A percentile compares a stretch with the other conserved stretches of the same genome.
phyloP scores from a whole-genome alignment of 64 coral and sea anemone genomes.

The Porites lutea region DNA sequence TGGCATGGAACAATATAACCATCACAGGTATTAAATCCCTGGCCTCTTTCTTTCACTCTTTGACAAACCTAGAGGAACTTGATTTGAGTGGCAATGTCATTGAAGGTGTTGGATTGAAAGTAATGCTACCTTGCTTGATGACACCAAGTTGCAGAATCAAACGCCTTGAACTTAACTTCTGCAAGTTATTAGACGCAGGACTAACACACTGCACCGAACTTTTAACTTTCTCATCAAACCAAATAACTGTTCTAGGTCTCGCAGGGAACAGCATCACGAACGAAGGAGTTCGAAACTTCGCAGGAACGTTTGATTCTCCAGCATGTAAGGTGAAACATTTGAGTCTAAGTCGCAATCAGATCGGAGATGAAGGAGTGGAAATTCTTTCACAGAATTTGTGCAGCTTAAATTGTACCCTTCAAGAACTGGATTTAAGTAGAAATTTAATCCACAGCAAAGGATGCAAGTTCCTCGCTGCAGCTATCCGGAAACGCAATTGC shows the following conservation, averaged over 20 bases:
- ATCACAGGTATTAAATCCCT: background rate
- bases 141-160: background rate
- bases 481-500: constrained; percentile 9
- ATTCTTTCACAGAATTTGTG: background rate
- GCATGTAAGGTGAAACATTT: background rate
- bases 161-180: background rate
- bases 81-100: constrained; percentile 14
- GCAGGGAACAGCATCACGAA: constrained; percentile 7
- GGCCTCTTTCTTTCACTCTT: background rate
- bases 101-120: background rate
- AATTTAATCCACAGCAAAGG: background rate
- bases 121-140: constrained; percentile 9
- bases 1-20: background rate
- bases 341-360: background rate
- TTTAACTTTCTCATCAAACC: background rate
- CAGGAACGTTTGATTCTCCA: background rate
- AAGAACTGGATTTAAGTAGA: constrained; percentile 18
- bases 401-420: background rate
- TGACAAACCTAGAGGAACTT: background rate
- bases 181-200: background rate
- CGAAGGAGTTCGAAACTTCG: background rate
- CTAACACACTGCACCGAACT: background rate
- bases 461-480: background rate
- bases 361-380: constrained; percentile 3
- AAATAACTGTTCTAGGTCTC: background rate